Percentiles rank a stretch among this genome's conserved stretches.
phyloP scores from a whole-genome alignment of 2,797 vertebrate species.

The Bradypodion ventrale region DNA sequence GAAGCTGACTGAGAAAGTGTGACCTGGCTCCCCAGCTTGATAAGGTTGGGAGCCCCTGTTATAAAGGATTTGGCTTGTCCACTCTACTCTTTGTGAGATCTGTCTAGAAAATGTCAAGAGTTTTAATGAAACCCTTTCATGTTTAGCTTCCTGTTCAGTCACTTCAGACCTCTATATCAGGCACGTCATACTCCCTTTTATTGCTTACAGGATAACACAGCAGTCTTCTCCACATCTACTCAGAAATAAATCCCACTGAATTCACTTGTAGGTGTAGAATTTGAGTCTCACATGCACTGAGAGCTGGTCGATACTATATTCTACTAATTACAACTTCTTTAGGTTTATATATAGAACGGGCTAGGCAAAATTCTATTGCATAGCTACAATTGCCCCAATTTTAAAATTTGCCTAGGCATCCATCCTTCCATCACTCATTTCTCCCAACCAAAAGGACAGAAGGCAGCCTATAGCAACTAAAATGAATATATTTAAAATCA shows the following conservation, averaged over 20 bases:
- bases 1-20: too few relatives aligned
- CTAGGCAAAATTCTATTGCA: too few relatives aligned
- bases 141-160: neutral
- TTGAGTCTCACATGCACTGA: neutral
- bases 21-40: too few relatives aligned
- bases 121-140: neutral
- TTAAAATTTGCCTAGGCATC: too few relatives aligned
- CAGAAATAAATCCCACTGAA: neutral
- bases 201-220: neutral
- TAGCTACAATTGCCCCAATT: too few relatives aligned
- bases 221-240: too few relatives aligned
- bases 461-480: too few relatives aligned
- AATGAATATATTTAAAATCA: too few relatives aligned
- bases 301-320: neutral
- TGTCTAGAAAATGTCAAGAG: neutral
- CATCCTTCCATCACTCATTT: too few relatives aligned
- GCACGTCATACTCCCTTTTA: rapidly evolving
- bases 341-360: neutral
- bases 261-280: neutral
- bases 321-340: neutral
- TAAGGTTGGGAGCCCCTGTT: too few relatives aligned
- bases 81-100: rapidly evolving
- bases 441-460: too few relatives aligned
- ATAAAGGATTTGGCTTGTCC: neutral
- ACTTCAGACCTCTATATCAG: rapidly evolving